Evolutionary conservation across 2,888 invertebrate genomes (phyloP), one percentile per base, ranked within the genome.

Genomic region (Pyrgus malvae): DNA sequence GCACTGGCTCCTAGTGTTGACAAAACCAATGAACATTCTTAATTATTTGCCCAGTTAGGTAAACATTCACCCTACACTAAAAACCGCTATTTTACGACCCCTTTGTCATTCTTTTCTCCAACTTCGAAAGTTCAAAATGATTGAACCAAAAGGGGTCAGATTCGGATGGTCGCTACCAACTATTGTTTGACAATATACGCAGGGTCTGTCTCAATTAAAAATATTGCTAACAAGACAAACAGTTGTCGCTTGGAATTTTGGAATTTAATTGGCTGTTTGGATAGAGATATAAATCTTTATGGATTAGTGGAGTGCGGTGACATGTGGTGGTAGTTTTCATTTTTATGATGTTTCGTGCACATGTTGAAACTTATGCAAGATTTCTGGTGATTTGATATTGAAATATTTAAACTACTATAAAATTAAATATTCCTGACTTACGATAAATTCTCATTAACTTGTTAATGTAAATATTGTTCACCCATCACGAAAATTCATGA

Each of bases 11-110:
- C 72, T 70, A 76, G 70, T 78, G 74, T 89, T 88, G 84, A 86
- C 89, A 83, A 82, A 85, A 83, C 86, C 87, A 87, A 81, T 89
- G 87, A 87, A 87, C 86, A 84, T 78, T 87, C 85, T 82, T 89
- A 87, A 89, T 90, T 87, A 90, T 90, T 88, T 88, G 84, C 82
- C 74, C 72, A 68, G 78, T 77, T 74, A 72, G 62, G 84, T 84
- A 86, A 88, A 88, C 87, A 88, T 80, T 79, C 81, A 83, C 85
- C 84, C 76, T 62, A 68, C 53, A 61, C 59, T 55, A 46, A 55
- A 50, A 65, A 70, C 86, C 79, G 77, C 12, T 58, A 33, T 70
- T 65, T 55, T n/a, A 38, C 64, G 83, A 74, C 56, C 79, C 59
- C 46, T 19, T 61, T 14, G 48, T 61, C 57, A 46, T 51, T 25